phyloP scores from a whole-genome alignment of 1,140 invertebrate species.

The Trichonephila clavata region DNA sequence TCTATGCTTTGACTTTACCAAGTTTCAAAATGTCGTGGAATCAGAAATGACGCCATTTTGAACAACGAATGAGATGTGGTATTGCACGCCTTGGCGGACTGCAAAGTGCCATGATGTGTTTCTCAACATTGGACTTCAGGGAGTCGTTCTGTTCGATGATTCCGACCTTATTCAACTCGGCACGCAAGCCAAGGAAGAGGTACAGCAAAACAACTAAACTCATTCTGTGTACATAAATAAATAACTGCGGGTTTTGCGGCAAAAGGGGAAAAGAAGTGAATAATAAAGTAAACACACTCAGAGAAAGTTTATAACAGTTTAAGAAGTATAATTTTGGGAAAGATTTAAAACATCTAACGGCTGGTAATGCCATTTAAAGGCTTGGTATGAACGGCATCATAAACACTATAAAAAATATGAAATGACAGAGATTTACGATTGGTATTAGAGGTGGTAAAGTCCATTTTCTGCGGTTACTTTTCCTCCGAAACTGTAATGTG shows the following conservation, averaged over 20 bases:
- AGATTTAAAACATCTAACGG: background rate
- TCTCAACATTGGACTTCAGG: background rate
- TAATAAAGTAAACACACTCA: slow-evolving; percentile 20
- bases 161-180: background rate
- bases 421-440: background rate
- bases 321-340: slow-evolving; percentile 39
- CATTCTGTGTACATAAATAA: background rate
- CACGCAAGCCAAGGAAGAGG: background rate
- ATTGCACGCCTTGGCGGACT: background rate
- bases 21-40: background rate
- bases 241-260: background rate
- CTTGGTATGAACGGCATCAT: background rate
- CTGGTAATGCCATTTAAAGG: background rate
- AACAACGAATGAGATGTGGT: background rate
- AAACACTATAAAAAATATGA: background rate
- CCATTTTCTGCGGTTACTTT: background rate
- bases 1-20: background rate
- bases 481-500: background rate
- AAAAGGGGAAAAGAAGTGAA: background rate
- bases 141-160: background rate
- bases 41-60: background rate
- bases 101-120: background rate
- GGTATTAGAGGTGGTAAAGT: background rate
- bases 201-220: background rate
- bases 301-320: slow-evolving; percentile 35